phyloP scores from a whole-genome alignment of 2,888 invertebrate species.

The Drosophila leonis region DNA sequence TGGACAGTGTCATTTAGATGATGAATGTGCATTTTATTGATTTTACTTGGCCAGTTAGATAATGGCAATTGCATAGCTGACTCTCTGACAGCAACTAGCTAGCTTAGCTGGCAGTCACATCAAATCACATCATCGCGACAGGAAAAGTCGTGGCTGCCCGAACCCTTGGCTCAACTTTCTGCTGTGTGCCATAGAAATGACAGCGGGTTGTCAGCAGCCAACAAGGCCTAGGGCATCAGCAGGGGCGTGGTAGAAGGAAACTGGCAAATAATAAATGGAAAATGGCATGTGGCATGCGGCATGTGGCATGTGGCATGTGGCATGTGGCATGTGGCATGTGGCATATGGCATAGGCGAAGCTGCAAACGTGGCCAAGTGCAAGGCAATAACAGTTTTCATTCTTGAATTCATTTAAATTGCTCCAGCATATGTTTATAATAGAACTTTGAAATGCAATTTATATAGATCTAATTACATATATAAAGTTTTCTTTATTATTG shows the following conservation, averaged over 20 bases:
- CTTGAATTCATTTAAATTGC: constrained; percentile 1
- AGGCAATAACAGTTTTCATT: constrained; percentile 39
- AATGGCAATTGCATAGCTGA: constrained; percentile 53
- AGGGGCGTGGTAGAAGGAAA: constrained; percentile 13
- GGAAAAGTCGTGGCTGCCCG: constrained; percentile 9
- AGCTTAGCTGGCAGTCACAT: constrained; percentile 28
- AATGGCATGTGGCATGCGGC: constrained; percentile 15
- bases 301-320: constrained; percentile 19
- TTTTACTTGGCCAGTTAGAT: constrained; percentile 57
- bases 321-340: constrained; percentile 18
- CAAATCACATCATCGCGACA: constrained; percentile 44
- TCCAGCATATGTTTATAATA: neutral
- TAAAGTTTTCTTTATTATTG: neutral
- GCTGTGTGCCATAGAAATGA: neutral
- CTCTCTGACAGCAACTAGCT: constrained; percentile 4
- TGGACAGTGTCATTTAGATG: constrained; percentile 38
- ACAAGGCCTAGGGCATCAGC: constrained; percentile 16
- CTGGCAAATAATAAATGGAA: constrained; percentile 9
- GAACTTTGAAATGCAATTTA: no score
- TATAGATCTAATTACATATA: neutral
- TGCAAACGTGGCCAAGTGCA: constrained; percentile 48
- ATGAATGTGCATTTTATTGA: constrained; percentile 66
- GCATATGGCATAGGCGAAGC: constrained; percentile 17
- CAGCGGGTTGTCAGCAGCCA: constrained; percentile 46
- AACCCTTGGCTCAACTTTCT: neutral